Conservation (phyloP, 1,140 invertebrate genomes). For the Nasonia giraulti region DNA sequence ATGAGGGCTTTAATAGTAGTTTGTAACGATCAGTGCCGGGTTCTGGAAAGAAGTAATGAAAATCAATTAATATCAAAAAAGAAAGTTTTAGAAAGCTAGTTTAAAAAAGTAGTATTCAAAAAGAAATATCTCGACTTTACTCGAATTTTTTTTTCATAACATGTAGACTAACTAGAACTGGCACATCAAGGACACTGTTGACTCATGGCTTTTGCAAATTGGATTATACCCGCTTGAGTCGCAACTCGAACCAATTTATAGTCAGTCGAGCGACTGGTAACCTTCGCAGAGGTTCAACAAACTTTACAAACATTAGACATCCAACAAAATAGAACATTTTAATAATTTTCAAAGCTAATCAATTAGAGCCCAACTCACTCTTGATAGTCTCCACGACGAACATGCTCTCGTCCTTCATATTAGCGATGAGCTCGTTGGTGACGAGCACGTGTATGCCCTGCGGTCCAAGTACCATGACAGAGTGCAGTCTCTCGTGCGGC, state of each 20-base stretch:
- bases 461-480: conserved; percentile 83
- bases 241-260: not conserved
- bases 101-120: not conserved
- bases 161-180: too few relatives aligned
- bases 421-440: conserved; percentile 83
- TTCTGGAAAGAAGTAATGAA: conserved; percentile 52
- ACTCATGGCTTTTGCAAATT: too few relatives aligned
- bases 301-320: too few relatives aligned
- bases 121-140: not conserved
- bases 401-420: conserved; percentile 80
- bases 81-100: not conserved
- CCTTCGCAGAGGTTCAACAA: not conserved
- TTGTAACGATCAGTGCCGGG: conserved; percentile 61
- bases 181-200: too few relatives aligned
- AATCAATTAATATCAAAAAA: not conserved
- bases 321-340: not conserved
- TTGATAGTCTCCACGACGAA: conserved; percentile 77
- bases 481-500: conserved; percentile 76
- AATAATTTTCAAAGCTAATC: not conserved
- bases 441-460: conserved; percentile 83
- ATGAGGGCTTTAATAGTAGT: conserved; percentile 61
- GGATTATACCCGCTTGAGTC: too few relatives aligned
- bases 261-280: not conserved
- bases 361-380: conserved; percentile 61
- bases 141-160: too few relatives aligned